phyloP scores from a whole-genome alignment of 64 coral and sea anemone species.

The Porites australiensis region DNA sequence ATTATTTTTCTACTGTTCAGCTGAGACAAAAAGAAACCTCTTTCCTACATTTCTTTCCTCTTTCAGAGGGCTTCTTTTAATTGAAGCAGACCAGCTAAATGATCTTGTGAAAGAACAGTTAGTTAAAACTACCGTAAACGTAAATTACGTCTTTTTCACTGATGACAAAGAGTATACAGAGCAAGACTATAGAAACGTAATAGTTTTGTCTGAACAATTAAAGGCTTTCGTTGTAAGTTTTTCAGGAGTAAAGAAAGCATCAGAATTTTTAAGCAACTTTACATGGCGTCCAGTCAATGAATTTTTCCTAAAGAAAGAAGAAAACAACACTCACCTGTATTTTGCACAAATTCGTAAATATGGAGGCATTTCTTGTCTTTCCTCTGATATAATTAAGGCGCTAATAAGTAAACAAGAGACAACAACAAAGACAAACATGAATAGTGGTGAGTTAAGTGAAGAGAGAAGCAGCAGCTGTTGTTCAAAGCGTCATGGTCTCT shows the following conservation, averaged over 20 bases:
- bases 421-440: too few species aligned
- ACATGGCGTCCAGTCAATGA: neutral
- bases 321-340: neutral
- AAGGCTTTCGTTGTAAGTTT: neutral
- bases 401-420: too few species aligned
- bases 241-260: slow-evolving; percentile 11
- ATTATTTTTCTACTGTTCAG: too few species aligned
- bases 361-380: too few species aligned
- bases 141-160: neutral
- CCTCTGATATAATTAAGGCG: too few species aligned
- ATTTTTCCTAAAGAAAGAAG: neutral
- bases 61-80: neutral
- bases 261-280: neutral
- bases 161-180: neutral
- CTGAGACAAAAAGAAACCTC: too few species aligned
- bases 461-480: too few species aligned
- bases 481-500: too few species aligned
- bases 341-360: too few species aligned
- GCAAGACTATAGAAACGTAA: neutral
- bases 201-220: neutral
- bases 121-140: neutral
- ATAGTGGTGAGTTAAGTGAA: too few species aligned
- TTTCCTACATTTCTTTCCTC: too few species aligned
- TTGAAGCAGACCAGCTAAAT: neutral
- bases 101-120: neutral